Base-by-base conservation (phyloP, 1,140 invertebrate genomes). In the Nomia melanderi region DNA sequence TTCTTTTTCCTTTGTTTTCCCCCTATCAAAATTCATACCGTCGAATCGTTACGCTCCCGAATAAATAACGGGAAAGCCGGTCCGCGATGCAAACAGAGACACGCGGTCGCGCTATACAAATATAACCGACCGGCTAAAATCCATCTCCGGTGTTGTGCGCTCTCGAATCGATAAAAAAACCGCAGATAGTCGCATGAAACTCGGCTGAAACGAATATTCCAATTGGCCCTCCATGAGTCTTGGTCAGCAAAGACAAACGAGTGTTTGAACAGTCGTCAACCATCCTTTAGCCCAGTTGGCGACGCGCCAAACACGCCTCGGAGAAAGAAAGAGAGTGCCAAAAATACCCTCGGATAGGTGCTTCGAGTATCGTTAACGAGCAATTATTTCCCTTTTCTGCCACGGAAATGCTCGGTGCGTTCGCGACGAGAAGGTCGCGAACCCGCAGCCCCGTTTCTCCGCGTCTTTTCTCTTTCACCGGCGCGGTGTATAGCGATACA, bases 221-320 rank as follows among this genome's bases (percentile, higher is more conserved):
- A 73, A 82, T 69, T 79, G 70, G 53, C 62, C 63, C 65, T 78
- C 76, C 36, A 78, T 25, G 67, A 62, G 65, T 53, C 79, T 78
- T 73, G 76, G 77, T 73, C 67, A 81, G 74, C 73, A 69, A 77
- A 83, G 78, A 83, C 81, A 81, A 81, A 77, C 81, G 69, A 83
- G 67, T 83, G 81, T 83, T 83, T 83, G 81, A 83, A 78, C 78
- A 83, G 81, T 77, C 70, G 81, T 83, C 78, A 81, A 83, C 73
- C 64, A 78, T 83, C 74, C 78, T 79, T 81, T 81, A 80, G 20
- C 81, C 78, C 78, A 83, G 73, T 83, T 83, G 81, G 81, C 77
- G 39, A 36, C 41, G n/a, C 56, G 77, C 77, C 77, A 79, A 79
- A 75, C 70, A 78, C 77, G 70, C 69, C 41, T 62, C 79, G 70